Percentiles rank a stretch among this genome's conserved stretches.
These are phyloP conservation scores for Cyrtodaria siliqua DNA, from an alignment of 2,888 invertebrate species.

Conservation along the genomic window DNA sequence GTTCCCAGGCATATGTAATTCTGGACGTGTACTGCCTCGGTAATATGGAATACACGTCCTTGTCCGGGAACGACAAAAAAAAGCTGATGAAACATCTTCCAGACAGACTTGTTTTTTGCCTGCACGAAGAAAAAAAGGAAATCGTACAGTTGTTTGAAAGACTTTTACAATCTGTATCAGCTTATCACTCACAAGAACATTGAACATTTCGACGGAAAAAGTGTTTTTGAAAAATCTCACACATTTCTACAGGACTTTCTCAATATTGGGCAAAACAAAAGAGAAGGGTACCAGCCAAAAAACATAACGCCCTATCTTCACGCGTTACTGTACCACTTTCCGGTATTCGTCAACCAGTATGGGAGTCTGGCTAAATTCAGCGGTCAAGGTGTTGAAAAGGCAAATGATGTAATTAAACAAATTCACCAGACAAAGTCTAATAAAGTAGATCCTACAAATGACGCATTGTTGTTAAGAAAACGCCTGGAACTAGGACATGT, in stretches of 20 bases:
- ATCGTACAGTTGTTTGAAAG: too few relatives aligned
- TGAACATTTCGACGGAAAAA: too few relatives aligned
- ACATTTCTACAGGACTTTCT: conserved; percentile 1
- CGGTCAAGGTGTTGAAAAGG: conserved; percentile 21
- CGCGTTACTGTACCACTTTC: conserved; percentile 8
- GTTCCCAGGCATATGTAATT: too few relatives aligned
- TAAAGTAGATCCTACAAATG: conserved; percentile 10
- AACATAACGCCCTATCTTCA: conserved; percentile 20
- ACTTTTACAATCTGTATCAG: too few relatives aligned
- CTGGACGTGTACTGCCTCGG: not conserved
- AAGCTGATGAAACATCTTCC: too few relatives aligned
- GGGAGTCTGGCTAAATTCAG: conserved; percentile 1
- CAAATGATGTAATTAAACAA: conserved; percentile 11
- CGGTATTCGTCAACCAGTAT: conserved; percentile 2
- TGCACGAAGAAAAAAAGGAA: too few relatives aligned
- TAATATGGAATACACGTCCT: not conserved
- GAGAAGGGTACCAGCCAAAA: conserved; percentile 20
- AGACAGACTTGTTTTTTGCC: too few relatives aligned
- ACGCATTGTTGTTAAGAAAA: conserved; percentile 1
- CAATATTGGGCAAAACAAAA: not conserved
- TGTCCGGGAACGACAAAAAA: too few relatives aligned
- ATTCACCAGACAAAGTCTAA: conserved; percentile 10
- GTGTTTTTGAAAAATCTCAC: too few relatives aligned
- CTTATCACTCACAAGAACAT: too few relatives aligned
- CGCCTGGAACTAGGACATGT: too few relatives aligned